Percentiles rank a stretch among this genome's conserved stretches.
Conservation (phyloP, 2,113 vertebrate species). For the Engraulis encrasicolus region DNA sequence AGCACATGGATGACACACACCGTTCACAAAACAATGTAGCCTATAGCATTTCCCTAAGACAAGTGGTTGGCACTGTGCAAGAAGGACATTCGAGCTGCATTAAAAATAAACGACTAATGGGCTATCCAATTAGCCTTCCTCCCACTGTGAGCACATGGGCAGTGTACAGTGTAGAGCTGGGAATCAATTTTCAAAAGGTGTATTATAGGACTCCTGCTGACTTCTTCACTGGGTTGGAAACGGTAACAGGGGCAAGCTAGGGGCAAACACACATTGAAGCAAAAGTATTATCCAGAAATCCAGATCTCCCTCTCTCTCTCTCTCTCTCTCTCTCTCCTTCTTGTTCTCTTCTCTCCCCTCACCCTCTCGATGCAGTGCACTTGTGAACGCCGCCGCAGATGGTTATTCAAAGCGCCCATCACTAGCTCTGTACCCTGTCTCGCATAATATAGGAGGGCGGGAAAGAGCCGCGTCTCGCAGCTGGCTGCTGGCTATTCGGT, state of each 20-base stretch:
- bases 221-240: not conserved
- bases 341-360: too few species aligned
- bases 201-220: not conserved
- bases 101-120: too few species aligned
- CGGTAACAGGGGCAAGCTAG: not conserved
- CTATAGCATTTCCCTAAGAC: too few species aligned
- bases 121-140: too few species aligned
- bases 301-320: not conserved
- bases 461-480: too few species aligned
- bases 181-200: too few species aligned
- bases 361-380: not conserved
- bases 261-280: not conserved
- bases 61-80: too few species aligned
- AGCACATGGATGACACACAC: too few species aligned
- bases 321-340: too few species aligned
- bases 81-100: too few species aligned
- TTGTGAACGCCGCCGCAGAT: not conserved
- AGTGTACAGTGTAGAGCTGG: too few species aligned
- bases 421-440: not conserved
- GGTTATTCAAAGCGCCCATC: conserved; percentile 17
- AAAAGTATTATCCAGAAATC: not conserved
- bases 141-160: not conserved
- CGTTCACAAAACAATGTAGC: too few species aligned
- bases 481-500: not conserved
- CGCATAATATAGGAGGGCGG: not conserved